A percentile compares a stretch with the other conserved stretches of the same genome.
Evolutionary conservation across 2,888 invertebrate genomes (phyloP).

Genomic region (Buathra laborator): DNA sequence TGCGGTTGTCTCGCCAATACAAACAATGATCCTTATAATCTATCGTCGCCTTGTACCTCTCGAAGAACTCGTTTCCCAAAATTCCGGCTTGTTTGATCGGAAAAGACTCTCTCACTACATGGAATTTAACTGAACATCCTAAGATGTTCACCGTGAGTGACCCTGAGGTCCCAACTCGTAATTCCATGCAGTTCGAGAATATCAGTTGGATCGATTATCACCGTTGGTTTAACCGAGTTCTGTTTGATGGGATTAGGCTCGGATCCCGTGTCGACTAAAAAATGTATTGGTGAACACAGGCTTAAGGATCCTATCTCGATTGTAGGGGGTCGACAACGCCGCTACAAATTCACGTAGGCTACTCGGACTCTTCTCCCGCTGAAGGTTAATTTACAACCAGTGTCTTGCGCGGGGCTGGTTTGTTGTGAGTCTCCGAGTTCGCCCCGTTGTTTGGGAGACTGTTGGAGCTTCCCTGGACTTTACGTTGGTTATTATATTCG

Average conservation of each 20-base stretch:
- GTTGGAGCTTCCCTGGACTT: slow-evolving; percentile 26
- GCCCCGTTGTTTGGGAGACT: slow-evolving; percentile 35
- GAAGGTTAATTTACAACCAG: slow-evolving; percentile 13
- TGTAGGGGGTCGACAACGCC: slow-evolving; percentile 29
- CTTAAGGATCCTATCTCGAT: slow-evolving; percentile 15
- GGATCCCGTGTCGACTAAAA: slow-evolving; percentile 45
- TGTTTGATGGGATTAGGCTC: slow-evolving; percentile 35
- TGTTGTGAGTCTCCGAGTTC: slow-evolving; percentile 15
- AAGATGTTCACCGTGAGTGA: too few species aligned
- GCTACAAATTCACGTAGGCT: slow-evolving; percentile 39
- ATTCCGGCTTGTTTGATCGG: too few species aligned
- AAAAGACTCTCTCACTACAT: too few species aligned
- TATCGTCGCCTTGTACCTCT: too few species aligned
- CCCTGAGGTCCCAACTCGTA: neutral
- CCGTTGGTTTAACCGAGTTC: slow-evolving; percentile 15
- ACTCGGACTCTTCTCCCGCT: slow-evolving; percentile 37
- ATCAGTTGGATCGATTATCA: slow-evolving; percentile 9
- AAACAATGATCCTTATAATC: too few species aligned
- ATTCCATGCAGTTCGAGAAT: slow-evolving; percentile 37
- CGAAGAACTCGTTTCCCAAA: too few species aligned
- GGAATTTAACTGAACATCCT: too few species aligned
- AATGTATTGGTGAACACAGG: neutral
- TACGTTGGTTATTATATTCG: slow-evolving; percentile 19
- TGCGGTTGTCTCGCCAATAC: too few species aligned
- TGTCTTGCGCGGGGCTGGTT: slow-evolving; percentile 2